A percentile compares a stretch with the other conserved stretches of the same genome.
phyloP scores from a whole-genome alignment of 2,888 invertebrate genomes.

The Neuroscelio doddi region DNA sequence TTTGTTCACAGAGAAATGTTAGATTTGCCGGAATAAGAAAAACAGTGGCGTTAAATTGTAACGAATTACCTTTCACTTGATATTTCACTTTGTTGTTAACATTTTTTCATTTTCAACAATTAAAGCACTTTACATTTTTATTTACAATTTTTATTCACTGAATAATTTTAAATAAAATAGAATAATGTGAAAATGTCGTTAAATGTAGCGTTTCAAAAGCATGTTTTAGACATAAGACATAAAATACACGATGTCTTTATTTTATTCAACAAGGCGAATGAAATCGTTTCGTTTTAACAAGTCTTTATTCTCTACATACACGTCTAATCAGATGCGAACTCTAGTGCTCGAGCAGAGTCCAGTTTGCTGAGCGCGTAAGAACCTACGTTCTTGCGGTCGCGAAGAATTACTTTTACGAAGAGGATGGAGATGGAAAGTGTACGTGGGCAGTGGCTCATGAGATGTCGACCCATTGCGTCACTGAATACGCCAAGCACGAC shows the following conservation, averaged over 20 bases:
- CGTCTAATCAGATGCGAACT: constrained; percentile 41
- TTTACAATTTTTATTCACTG: no score
- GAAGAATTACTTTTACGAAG: constrained; percentile 17
- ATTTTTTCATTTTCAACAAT: no score
- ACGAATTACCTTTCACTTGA: constrained; percentile 1
- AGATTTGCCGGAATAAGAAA: no score
- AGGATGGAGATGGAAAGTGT: constrained; percentile 40
- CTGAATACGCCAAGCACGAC: constrained; percentile 41
- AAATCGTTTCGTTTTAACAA: constrained; percentile 33
- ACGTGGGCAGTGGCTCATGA: constrained; percentile 36
- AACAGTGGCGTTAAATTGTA: constrained; percentile 8
- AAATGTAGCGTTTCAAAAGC: no score
- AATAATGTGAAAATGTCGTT: no score
- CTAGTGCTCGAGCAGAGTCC: constrained; percentile 30
- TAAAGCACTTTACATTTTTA: no score
- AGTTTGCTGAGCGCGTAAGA: constrained; percentile 34
- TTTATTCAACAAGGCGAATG: constrained; percentile 26
- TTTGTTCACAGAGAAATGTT: no score
- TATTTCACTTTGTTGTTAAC: no score
- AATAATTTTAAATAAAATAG: no score
- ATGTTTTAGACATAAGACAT: no score
- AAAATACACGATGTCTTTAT: constrained; percentile 31
- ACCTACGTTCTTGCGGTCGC: constrained; percentile 13
- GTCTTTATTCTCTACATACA: constrained; percentile 31
- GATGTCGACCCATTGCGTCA: constrained; percentile 46